phyloP scores from a whole-genome alignment of 2,888 invertebrate species.

The Eugnorisma glareosa region DNA sequence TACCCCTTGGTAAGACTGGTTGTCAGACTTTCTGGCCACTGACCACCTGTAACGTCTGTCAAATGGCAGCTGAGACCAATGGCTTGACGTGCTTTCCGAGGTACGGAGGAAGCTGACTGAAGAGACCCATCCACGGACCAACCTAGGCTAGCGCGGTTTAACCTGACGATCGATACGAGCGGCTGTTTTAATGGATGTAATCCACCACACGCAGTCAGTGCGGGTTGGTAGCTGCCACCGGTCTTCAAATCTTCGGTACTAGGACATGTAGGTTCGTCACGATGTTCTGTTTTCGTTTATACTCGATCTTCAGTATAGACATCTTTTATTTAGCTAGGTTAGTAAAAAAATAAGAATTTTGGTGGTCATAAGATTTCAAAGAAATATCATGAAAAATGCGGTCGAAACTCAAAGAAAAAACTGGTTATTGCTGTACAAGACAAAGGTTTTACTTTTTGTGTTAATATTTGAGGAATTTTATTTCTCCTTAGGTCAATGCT shows the following conservation, averaged over 20 bases:
- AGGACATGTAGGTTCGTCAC: background rate
- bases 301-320: background rate
- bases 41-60: background rate
- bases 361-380: background rate
- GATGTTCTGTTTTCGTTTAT: background rate
- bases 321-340: background rate
- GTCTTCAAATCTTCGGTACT: background rate
- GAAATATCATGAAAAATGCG: background rate
- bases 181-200: background rate
- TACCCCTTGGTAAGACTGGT: background rate
- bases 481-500: constrained; percentile 9
- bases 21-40: no score
- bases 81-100: background rate
- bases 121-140: no score
- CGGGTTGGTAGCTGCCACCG: background rate
- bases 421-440: constrained; percentile 20
- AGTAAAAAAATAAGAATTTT: background rate
- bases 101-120: no score
- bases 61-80: background rate
- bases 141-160: no score
- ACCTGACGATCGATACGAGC: background rate
- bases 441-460: constrained; percentile 13
- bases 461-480: constrained; percentile 25
- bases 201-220: background rate
- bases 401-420: constrained; percentile 6